These are phyloP conservation scores for Caretta caretta DNA, from an alignment of 2,113 vertebrate genomes.

Conservation along the genomic window DNA sequence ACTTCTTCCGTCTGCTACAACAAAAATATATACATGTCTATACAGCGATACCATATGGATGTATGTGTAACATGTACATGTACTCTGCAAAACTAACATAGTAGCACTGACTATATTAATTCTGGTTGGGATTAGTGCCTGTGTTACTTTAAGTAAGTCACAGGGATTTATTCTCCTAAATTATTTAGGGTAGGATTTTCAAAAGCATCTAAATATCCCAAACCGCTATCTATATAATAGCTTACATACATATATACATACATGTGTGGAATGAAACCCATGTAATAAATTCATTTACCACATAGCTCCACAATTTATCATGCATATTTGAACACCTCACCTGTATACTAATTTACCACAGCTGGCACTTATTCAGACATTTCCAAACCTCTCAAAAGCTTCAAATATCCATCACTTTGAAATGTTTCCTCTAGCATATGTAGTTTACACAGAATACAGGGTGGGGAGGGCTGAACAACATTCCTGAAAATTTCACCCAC, in stretches of 20 bases:
- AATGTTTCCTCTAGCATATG: neutral
- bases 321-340: neutral
- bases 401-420: neutral
- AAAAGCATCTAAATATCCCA: neutral
- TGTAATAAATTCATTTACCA: neutral
- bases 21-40: neutral
- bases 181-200: neutral
- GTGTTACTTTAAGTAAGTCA: neutral
- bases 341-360: neutral
- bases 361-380: neutral
- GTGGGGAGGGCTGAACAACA: neutral
- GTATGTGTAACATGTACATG: neutral
- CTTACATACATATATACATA: neutral
- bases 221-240: neutral
- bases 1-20: constrained; percentile 88
- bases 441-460: neutral
- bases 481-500: neutral
- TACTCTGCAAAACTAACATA: neutral
- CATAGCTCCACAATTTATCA: neutral
- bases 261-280: neutral
- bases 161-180: neutral
- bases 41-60: neutral
- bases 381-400: neutral
- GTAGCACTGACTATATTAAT: neutral
- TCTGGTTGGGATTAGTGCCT: neutral